phyloP scores from a whole-genome alignment of 30 jellyfish, hydroid and myxozoan species.

The Mastigias papua region DNA sequence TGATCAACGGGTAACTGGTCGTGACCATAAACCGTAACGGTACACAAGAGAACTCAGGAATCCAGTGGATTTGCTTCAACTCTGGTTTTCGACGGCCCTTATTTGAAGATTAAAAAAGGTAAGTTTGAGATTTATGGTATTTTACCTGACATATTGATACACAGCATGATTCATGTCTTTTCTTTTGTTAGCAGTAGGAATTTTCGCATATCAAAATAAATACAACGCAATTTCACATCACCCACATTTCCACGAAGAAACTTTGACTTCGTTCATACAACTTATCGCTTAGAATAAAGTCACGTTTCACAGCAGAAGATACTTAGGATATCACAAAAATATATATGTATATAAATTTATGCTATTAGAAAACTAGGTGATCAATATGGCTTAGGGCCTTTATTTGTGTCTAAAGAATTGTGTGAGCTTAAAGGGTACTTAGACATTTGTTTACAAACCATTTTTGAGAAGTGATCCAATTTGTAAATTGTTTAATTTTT shows the following conservation, averaged over 20 bases:
- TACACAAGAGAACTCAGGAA: slow-evolving; percentile 52
- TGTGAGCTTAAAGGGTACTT: neutral
- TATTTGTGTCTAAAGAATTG: neutral
- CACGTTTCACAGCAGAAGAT: no score
- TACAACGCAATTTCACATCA: no score
- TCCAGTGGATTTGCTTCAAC: slow-evolving; percentile 26
- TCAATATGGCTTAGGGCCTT: no score
- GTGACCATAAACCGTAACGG: slow-evolving; percentile 83
- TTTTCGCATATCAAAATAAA: no score
- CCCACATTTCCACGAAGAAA: no score
- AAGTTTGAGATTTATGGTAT: neutral
- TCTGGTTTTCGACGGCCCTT: slow-evolving; percentile 51
- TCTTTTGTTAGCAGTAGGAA: no score
- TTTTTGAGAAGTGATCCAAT: neutral
- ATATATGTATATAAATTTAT: no score
- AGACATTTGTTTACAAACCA: slow-evolving; percentile 20
- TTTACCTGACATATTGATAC: neutral
- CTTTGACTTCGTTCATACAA: no score
- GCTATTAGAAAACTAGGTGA: no score
- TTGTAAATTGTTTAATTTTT: neutral
- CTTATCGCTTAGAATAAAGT: no score
- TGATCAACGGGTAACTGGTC: slow-evolving; percentile 80
- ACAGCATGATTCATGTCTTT: neutral
- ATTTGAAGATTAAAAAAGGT: slow-evolving; percentile 46
- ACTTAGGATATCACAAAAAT: no score